Evolutionary conservation across 1,140 invertebrate genomes (phyloP), one percentile per base, ranked within the genome.

Genomic region (Drosophila tani): DNA sequence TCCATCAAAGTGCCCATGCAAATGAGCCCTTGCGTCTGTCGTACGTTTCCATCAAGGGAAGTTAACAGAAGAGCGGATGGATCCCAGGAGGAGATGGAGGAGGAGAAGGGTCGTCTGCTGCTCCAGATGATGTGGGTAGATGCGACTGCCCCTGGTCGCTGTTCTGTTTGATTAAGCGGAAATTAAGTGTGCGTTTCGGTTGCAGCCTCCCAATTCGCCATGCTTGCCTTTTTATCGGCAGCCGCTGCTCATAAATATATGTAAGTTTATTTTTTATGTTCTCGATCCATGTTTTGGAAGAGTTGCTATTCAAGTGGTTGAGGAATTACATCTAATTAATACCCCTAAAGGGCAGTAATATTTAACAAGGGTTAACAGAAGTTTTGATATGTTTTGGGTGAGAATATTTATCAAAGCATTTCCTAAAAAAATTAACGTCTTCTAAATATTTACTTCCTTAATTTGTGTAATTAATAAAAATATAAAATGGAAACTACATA

Each of bases 1-100:
- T 79, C 79, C 79, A 80, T 91, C 85, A 91, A 90, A 90, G 85
- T 74, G 65, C 67, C 75, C 78, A 91, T 88, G 91, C 86, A 92
- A 92, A 92, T 91, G 91, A 91, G 86, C 78, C 86, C 68, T 78
- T 67, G 73, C 76, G 75, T 86, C 79, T 90, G 85, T 80, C 71
- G 65, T 49, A 63, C 55, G 35, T 67, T 53, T 60, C 45, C 32
- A 45, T 46, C 24, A 27, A 49, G 47, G 32, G 29, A 55, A 27
- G 50, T 35, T 35, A 35, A 0, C 29, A 53, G 17, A 19, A 38
- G 17, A 21, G 51, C 51, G 19, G 51, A 56, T 56, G 53, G 35
- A 40, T 56, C 53, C 32, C 32, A 47, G 27, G 47, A 56, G 45
- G 8, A 11, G 11, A 17, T 5, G 14, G 5, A 1, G 19, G 15